Conservation (phyloP, 2,888 invertebrate species). For the Eupithecia tripunctaria region DNA sequence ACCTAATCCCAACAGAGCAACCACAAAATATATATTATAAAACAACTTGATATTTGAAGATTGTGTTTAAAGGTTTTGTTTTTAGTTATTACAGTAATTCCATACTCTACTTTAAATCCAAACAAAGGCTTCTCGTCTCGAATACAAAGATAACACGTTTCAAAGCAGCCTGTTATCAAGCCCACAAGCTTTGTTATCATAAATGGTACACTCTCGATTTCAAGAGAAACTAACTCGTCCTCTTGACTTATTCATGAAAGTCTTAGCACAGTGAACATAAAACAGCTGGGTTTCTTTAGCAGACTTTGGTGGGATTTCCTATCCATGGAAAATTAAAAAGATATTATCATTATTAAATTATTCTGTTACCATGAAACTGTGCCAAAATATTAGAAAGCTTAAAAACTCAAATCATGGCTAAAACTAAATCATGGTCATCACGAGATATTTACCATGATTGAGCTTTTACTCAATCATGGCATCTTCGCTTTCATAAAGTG, state of each 20-base stretch:
- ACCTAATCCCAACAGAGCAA: background rate
- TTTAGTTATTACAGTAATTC: background rate
- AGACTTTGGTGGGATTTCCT: background rate
- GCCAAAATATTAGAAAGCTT: no score
- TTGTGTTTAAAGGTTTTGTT: background rate
- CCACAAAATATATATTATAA: background rate
- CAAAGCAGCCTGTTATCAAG: background rate
- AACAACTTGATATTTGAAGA: background rate
- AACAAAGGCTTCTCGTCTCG: background rate
- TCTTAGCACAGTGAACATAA: background rate
- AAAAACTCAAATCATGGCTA: no score
- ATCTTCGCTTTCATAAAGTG: no score
- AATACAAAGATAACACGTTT: conserved; percentile 1
- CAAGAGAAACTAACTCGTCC: conserved; percentile 48
- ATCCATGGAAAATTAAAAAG: background rate
- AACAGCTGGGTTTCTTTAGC: conserved; percentile 5
- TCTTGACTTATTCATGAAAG: conserved; percentile 56
- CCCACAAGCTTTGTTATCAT: conserved; percentile 31
- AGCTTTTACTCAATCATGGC: no score
- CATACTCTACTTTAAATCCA: background rate
- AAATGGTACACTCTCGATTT: conserved; percentile 49
- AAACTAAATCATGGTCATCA: no score
- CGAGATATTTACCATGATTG: no score
- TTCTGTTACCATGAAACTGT: no score
- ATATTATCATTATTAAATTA: no score